Evolutionary conservation across 2,888 invertebrate species (phyloP), one percentile per base, ranked within the genome.

Genomic region (Creontiades dilutus): DNA sequence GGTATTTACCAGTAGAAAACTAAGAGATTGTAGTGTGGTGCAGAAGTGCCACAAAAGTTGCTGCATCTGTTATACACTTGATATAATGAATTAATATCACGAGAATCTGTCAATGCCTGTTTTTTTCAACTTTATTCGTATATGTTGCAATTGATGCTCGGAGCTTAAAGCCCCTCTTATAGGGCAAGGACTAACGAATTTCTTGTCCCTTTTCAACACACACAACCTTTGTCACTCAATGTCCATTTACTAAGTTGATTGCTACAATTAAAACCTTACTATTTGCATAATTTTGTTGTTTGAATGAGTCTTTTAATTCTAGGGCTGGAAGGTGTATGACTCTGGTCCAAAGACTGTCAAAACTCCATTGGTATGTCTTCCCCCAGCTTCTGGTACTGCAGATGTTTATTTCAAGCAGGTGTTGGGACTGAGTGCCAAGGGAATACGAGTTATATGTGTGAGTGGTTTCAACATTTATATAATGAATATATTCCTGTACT

Each of bases 261-360:
- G 14, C 13, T 7, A 23, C 5, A 23, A 27, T 14, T 23, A 14
- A 27, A 28, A 76, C 23, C 76, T 14, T 3, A 76, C 16, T 11
- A 3, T 76, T 0, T 76, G 76, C 75, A n/a, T 23, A 81, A 61
- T 47, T 4, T 81, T 11, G 19, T 37, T 7, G n/a, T n/a, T 47
- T 7, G 2, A 37, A 37, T 37, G 37, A 4, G 37, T 37, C n/a
- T 81, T 82, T 52, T 5, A 9, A 55, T 57, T 85, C 61, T 61
- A 96, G 96, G 95, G 96, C 91, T 98, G 98, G 98, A 95, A 96
- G 93, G 94, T 98, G 91, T 98, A 97, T 93, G 98, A 98, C 93
- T 96, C 97, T 90, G 98, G 97, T 47, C 98, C 98, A 12, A 96
- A 96, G 93, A 95, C 95, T 86, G 95, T 98, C 0, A 95, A 94